A percentile compares a stretch with the other conserved stretches of the same genome.
phyloP scores from a whole-genome alignment of 2,113 vertebrate species.

The Athene noctua region DNA sequence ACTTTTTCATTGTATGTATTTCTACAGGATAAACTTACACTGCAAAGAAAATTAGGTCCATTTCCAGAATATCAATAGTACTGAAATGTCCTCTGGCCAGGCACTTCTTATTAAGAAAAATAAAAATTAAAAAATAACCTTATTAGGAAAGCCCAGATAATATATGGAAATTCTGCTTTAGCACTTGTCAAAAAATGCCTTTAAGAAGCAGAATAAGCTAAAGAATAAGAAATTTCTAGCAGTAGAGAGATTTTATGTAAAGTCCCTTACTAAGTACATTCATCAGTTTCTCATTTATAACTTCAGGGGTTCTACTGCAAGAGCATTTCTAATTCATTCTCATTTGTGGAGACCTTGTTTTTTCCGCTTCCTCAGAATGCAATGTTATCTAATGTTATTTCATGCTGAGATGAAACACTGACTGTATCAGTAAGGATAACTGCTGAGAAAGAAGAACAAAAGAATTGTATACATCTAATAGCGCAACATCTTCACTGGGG shows the following conservation, averaged over 20 bases:
- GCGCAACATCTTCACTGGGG: conserved; percentile 45
- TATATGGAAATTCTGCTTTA: neutral
- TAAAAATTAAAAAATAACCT: neutral
- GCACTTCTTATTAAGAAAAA: neutral
- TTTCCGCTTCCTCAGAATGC: conserved; percentile 44
- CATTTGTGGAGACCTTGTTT: conserved; percentile 62
- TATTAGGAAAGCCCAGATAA: neutral
- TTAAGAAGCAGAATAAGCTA: conserved; percentile 17
- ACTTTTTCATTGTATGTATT: neutral
- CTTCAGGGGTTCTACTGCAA: conserved; percentile 26
- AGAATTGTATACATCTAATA: conserved; percentile 60
- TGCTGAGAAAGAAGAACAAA: conserved; percentile 74
- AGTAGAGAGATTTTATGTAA: conserved; percentile 10
- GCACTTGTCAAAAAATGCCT: conserved; percentile 41
- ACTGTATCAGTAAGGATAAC: conserved; percentile 62
- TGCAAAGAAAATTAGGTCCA: neutral
- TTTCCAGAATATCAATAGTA: neutral
- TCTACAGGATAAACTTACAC: neutral
- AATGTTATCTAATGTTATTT: conserved; percentile 72
- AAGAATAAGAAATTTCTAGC: conserved; percentile 38
- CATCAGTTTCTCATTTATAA: conserved; percentile 55
- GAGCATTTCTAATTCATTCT: conserved; percentile 68
- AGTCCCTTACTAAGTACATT: conserved; percentile 7
- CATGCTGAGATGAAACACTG: conserved; percentile 70
- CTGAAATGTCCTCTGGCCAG: neutral